Percentiles rank a stretch among this genome's conserved stretches.
Conservation (phyloP, 2,113 vertebrate species). For the Melanerpes aurifrons region DNA sequence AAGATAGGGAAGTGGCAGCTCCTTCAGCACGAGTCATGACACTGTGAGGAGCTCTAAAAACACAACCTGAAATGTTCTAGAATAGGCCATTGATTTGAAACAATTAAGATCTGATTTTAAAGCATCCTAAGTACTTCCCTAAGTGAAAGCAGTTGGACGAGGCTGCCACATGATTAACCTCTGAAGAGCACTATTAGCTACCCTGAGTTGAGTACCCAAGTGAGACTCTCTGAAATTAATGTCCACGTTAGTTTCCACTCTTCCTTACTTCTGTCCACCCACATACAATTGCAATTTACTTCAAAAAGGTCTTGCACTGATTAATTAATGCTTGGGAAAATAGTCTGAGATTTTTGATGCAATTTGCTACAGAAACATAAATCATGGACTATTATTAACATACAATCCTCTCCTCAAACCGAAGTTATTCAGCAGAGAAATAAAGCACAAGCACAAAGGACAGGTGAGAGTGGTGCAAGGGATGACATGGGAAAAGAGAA, state of each 20-base stretch:
- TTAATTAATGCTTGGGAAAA: slow-evolving; percentile 6
- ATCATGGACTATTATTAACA: neutral
- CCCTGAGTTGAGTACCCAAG: neutral
- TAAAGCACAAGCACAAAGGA: neutral
- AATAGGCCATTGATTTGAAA: neutral
- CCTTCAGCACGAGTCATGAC: neutral
- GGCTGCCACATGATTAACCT: neutral
- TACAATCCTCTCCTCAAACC: neutral
- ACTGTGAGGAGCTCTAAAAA: neutral
- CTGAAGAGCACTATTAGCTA: neutral
- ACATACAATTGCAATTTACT: neutral
- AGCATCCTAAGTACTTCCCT: neutral
- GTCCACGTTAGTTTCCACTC: neutral
- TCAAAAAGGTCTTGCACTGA: slow-evolving; percentile 17
- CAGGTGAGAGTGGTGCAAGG: neutral
- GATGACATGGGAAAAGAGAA: neutral
- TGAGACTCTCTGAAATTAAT: neutral
- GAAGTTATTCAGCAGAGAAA: slow-evolving; percentile 28
- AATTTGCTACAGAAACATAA: neutral
- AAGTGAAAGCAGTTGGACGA: neutral
- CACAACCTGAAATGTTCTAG: neutral
- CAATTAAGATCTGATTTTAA: neutral
- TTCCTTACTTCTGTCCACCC: neutral
- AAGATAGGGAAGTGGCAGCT: neutral
- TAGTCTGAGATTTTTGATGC: neutral